A percentile compares a stretch with the other conserved stretches of the same genome.
Evolutionary conservation across 1,140 invertebrate species (phyloP).

Genomic region (Drosophila seguyi): DNA sequence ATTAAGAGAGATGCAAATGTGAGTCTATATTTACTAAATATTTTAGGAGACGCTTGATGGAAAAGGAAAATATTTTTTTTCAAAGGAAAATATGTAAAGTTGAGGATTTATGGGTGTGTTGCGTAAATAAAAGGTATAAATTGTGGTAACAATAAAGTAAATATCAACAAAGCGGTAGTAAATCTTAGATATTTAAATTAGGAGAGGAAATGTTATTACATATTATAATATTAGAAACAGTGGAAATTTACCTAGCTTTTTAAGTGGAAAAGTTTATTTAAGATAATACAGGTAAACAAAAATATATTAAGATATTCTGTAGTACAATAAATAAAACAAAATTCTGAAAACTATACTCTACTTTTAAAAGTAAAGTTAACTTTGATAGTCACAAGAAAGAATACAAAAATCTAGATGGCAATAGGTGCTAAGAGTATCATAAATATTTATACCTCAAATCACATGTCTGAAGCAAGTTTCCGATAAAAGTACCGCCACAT

Average conservation of each 20-base stretch:
- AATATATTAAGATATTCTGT: neutral
- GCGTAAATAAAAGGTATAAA: neutral
- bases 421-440: conserved; percentile 1
- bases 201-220: neutral
- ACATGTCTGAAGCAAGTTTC: neutral
- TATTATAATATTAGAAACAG: neutral
- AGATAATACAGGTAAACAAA: neutral
- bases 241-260: neutral
- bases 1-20: conserved; percentile 3
- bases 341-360: too few species aligned
- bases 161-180: neutral
- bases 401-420: neutral
- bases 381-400: neutral
- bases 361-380: neutral
- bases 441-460: conserved; percentile 6
- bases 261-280: neutral
- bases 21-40: neutral
- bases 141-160: neutral
- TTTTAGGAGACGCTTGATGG: neutral
- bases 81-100: neutral
- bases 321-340: neutral
- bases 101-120: neutral
- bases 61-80: neutral
- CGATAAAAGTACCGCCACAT: neutral
- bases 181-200: neutral